These are phyloP conservation scores for Augiades crinisus DNA, from an alignment of 2,888 invertebrate genomes.

Conservation along the genomic window DNA sequence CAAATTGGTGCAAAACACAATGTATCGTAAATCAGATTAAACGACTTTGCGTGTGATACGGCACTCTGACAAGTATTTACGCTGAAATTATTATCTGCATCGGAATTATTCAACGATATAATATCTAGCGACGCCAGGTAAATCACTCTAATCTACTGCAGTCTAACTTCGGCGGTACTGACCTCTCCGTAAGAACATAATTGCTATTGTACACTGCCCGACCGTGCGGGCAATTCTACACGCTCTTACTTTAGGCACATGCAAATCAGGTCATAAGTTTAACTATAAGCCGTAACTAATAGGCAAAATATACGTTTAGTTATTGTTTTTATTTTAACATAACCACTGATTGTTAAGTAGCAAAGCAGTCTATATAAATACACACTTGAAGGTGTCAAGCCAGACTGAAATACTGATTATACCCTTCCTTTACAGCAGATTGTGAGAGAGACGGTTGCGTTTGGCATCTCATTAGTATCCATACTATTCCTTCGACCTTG, in stretches of 20 bases:
- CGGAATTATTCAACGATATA: slow-evolving; percentile 17
- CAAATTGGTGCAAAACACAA: slow-evolving; percentile 18
- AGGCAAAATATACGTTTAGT: neutral
- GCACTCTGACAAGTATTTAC: slow-evolving; percentile 23
- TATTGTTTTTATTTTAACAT: too few species aligned
- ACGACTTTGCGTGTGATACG: slow-evolving; percentile 19
- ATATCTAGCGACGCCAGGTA: slow-evolving; percentile 15
- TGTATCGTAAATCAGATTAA: slow-evolving; percentile 20
- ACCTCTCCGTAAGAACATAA: slow-evolving; percentile 22
- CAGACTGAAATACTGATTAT: too few species aligned
- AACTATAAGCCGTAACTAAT: neutral
- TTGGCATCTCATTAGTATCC: too few species aligned
- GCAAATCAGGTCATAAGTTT: slow-evolving; percentile 20
- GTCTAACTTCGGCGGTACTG: slow-evolving; percentile 9
- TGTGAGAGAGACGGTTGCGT: too few species aligned
- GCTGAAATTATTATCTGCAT: slow-evolving; percentile 18
- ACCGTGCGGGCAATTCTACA: slow-evolving; percentile 41
- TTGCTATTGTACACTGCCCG: slow-evolving; percentile 21
- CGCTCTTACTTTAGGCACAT: slow-evolving; percentile 43
- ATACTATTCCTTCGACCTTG: too few species aligned
- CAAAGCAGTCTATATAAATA: too few species aligned
- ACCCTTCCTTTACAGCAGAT: too few species aligned
- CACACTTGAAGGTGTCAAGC: too few species aligned
- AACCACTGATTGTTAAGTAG: too few species aligned
- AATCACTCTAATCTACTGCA: slow-evolving; percentile 9